Base-by-base conservation (phyloP, 2,888 invertebrate genomes). In the Lasioglossum vierecki region DNA sequence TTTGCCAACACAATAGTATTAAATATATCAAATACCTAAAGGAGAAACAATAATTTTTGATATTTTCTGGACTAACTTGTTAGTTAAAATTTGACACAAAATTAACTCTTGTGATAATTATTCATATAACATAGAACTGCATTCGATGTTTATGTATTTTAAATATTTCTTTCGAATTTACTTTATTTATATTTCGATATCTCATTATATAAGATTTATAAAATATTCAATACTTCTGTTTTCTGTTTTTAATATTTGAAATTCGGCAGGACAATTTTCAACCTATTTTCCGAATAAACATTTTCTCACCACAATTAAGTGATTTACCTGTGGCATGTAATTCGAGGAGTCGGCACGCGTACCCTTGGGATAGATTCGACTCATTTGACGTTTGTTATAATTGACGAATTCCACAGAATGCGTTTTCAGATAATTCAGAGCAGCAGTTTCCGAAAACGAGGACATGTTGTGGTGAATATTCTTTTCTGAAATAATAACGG, bases 331-430 rank as follows among this genome's bases (percentile, higher is more conserved):
- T 35, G 97, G 97, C 96, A 97, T 96, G 93, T 96, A 97, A 94
- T 97, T 97, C 88, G 96, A 96, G 74, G 97, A 97, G 94, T 97
- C 97, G 57, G 97, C 97, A 83, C 97, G 95, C 2, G 97, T 97
- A 83, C 97, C 97, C 92, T 97, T 97, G 2, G 97, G 97, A 93
- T 97, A 97, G 88, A 97, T 97, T 88, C 97, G 94, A 91, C 96
- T 96, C 95, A 97, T 96, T 93, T 97, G 97, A n/a, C 97, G 95
- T 93, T 97, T 97, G 94, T 97, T 97, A 93, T 97, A 97, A 95
- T 97, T 97, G 87, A 97, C 97, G 93, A 97, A 97, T 92, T 97
- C 97, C 71, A 97, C 96, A 22, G 96, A 96, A 88, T 96, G 96
- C 66, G 96, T 96, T 93, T 97, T 97, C 83, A 97, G 95, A 91